phyloP scores from a whole-genome alignment of 1,140 invertebrate genomes.

The Cryptotermes secundus region DNA sequence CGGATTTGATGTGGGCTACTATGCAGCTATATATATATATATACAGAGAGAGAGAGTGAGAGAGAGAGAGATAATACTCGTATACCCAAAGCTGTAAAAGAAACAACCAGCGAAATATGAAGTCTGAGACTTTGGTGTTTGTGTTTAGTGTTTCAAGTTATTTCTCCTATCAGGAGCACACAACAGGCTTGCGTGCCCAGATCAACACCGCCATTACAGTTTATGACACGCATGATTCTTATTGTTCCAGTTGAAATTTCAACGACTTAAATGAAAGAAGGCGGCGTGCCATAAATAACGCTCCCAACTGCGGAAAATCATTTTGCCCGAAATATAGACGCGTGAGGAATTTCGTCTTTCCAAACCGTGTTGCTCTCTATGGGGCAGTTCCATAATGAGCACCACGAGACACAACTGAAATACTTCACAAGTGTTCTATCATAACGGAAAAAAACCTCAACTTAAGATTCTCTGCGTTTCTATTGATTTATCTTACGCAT shows the following conservation, averaged over 20 bases:
- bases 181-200: not conserved
- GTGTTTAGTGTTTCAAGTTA: not conserved
- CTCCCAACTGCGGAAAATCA: not conserved
- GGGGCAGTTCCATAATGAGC: too few relatives aligned
- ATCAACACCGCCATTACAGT: not conserved
- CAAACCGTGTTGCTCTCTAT: too few relatives aligned
- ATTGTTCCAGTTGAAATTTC: not conserved
- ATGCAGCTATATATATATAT: not conserved
- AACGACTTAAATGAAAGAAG: not conserved
- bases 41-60: too few relatives aligned
- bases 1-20: not conserved
- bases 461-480: too few relatives aligned
- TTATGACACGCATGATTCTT: not conserved
- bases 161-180: not conserved
- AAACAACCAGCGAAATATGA: not conserved
- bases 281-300: not conserved
- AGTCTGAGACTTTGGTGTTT: not conserved
- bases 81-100: not conserved
- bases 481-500: too few relatives aligned
- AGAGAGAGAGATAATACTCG: too few relatives aligned
- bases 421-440: too few relatives aligned
- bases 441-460: too few relatives aligned
- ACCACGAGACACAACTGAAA: too few relatives aligned
- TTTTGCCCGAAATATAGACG: too few relatives aligned
- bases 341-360: too few relatives aligned